Percentiles rank a stretch among this genome's conserved stretches.
These are phyloP conservation scores for Drosophila virilis DNA, from an alignment of 1,140 invertebrate species.

Conservation along the genomic window DNA sequence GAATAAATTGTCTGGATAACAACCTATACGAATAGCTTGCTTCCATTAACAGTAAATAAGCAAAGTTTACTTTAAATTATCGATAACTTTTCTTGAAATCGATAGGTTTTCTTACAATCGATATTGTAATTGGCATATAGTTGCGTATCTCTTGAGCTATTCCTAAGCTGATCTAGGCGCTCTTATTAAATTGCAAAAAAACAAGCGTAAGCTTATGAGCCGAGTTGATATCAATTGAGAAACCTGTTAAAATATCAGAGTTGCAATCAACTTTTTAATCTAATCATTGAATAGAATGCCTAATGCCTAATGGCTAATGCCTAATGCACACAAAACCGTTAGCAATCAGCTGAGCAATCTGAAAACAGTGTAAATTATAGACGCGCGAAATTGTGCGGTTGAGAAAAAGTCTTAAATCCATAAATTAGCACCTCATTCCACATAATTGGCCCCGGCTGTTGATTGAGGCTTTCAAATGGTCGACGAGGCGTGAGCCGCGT, in stretches of 20 bases:
- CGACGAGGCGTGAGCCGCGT: conserved; percentile 13
- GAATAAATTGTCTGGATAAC: too few species aligned
- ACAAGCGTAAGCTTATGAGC: neutral
- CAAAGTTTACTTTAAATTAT: too few species aligned
- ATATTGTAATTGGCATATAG: too few species aligned
- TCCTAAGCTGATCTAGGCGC: neutral
- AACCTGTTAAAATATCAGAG: conserved; percentile 25
- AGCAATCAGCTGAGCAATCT: conserved; percentile 55
- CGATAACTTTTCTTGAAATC: too few species aligned
- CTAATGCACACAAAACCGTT: conserved; percentile 61
- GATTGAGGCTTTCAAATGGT: conserved; percentile 77
- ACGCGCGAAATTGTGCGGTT: conserved; percentile 55
- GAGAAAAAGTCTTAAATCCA: conserved; percentile 67
- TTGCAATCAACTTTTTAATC: conserved; percentile 25
- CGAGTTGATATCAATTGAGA: conserved; percentile 5
- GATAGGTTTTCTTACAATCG: too few species aligned
- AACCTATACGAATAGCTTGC: too few species aligned
- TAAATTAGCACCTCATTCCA: conserved; percentile 82
- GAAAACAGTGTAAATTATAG: conserved; percentile 69
- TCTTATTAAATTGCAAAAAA: neutral
- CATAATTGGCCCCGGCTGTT: conserved; percentile 63
- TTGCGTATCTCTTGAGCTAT: too few species aligned
- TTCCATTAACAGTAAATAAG: too few species aligned
- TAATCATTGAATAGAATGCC: conserved; percentile 20
- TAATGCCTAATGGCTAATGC: conserved; percentile 29